These are phyloP conservation scores for Phodopus roborovskii DNA, from an alignment of 2,113 vertebrate genomes.

Conservation along the genomic window DNA sequence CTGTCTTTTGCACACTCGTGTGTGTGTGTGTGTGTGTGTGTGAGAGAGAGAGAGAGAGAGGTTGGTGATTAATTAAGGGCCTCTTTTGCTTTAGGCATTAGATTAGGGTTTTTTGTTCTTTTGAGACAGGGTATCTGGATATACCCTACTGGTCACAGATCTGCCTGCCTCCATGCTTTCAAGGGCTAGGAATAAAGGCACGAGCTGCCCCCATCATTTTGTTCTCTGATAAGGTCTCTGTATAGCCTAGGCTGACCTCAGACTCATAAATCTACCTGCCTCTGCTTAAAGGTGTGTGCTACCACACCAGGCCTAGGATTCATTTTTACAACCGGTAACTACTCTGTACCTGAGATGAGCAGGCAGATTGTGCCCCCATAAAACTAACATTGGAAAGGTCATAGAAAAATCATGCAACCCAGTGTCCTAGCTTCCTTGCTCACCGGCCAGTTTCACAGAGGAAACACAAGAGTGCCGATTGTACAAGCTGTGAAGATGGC, in stretches of 20 bases:
- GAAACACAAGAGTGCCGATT: neutral
- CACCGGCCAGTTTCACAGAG: neutral
- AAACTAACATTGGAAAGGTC: neutral
- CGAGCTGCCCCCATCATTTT: too few species aligned
- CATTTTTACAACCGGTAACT: constrained; percentile 22
- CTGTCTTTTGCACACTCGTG: too few species aligned
- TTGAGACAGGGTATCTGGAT: neutral
- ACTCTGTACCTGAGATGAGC: constrained; percentile 48
- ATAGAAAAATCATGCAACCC: neutral
- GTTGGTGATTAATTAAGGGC: neutral
- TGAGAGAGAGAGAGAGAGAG: too few species aligned
- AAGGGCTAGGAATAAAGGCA: neutral
- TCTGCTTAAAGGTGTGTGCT: neutral
- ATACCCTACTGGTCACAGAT: neutral
- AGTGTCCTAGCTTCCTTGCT: neutral
- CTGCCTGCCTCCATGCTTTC: neutral
- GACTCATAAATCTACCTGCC: neutral
- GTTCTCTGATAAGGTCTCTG: neutral
- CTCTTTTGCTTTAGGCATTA: neutral
- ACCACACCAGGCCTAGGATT: neutral
- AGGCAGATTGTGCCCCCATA: neutral
- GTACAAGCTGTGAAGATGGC: neutral
- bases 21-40: neutral
- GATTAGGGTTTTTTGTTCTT: neutral
- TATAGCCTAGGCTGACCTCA: neutral